Conservation (phyloP, 30 jellyfish, hydroid and myxozoan species). For the Pseudorhiza aurosa region DNA sequence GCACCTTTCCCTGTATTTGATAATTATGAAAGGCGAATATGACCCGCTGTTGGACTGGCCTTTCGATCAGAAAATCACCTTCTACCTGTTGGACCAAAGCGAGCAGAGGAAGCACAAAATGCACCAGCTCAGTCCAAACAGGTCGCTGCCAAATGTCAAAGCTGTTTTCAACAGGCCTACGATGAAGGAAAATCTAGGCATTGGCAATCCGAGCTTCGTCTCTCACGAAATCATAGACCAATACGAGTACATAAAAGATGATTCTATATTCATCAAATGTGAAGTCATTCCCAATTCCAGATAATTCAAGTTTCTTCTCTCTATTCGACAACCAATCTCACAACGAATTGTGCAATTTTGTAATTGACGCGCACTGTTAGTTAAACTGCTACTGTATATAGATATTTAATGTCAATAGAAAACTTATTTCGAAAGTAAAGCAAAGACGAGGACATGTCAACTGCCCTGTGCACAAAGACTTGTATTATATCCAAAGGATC, state of each 20-base stretch:
- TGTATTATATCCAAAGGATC: too few species aligned
- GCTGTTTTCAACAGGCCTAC: constrained; percentile 95
- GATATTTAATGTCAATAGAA: too few species aligned
- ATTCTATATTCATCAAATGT: constrained; percentile 81
- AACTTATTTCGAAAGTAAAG: too few species aligned
- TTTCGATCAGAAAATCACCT: constrained; percentile 86
- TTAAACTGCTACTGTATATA: too few species aligned
- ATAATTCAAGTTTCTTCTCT: too few species aligned
- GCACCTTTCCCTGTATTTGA: constrained; percentile 87
- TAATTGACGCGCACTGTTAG: too few species aligned
- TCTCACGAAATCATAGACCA: constrained; percentile 90
- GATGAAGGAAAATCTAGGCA: constrained; percentile 86
- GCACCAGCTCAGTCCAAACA: constrained; percentile 95
- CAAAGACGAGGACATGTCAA: too few species aligned
- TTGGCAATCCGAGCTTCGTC: constrained; percentile 97
- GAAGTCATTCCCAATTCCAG: constrained; percentile 77
- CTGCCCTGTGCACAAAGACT: too few species aligned
- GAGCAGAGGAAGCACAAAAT: constrained; percentile 90
- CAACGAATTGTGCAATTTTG: too few species aligned
- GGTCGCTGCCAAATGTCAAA: constrained; percentile 93
- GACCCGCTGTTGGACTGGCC: constrained; percentile 97
- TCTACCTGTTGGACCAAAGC: constrained; percentile 86
- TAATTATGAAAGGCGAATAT: constrained; percentile 94
- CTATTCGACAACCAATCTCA: too few species aligned
- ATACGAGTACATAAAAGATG: constrained; percentile 85